phyloP scores from a whole-genome alignment of 1,140 invertebrate species.

The Homalodisca vitripennis region DNA sequence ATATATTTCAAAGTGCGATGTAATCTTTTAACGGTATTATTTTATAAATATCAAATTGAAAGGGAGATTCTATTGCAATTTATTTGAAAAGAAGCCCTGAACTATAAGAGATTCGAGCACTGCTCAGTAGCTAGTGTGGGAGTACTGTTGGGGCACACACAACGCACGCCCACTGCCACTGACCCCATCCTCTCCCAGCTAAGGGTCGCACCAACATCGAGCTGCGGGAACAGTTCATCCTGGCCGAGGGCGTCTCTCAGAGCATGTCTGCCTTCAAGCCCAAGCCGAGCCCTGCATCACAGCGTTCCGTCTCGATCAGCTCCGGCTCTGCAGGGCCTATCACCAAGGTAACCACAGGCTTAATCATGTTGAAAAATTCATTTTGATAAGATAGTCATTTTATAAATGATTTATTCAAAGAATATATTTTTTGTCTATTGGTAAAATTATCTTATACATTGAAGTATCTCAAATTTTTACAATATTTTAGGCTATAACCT shows the following conservation, averaged over 20 bases:
- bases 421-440: no score
- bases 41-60: no score
- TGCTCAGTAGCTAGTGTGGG: background rate
- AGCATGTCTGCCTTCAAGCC: slow-evolving; percentile 95
- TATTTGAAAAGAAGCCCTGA: no score
- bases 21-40: no score
- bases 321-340: slow-evolving; percentile 78
- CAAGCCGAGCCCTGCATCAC: slow-evolving; percentile 78
- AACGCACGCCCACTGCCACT: background rate
- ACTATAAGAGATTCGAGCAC: background rate
- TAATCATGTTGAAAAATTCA: no score
- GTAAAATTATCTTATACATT: no score
- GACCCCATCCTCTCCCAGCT: slow-evolving; percentile 65
- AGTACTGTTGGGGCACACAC: background rate
- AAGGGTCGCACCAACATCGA: slow-evolving; percentile 99
- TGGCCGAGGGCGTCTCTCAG: slow-evolving; percentile 96
- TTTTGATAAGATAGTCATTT: no score
- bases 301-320: slow-evolving; percentile 60
- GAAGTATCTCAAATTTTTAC: no score
- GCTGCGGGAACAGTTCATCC: slow-evolving; percentile 96
- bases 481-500: no score
- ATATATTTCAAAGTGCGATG: no score
- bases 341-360: slow-evolving; percentile 74
- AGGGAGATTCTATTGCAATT: no score
- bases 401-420: no score